Evolutionary conservation across 2,797 vertebrate species (phyloP).

Genomic region (Diglossa cyanea): DNA sequence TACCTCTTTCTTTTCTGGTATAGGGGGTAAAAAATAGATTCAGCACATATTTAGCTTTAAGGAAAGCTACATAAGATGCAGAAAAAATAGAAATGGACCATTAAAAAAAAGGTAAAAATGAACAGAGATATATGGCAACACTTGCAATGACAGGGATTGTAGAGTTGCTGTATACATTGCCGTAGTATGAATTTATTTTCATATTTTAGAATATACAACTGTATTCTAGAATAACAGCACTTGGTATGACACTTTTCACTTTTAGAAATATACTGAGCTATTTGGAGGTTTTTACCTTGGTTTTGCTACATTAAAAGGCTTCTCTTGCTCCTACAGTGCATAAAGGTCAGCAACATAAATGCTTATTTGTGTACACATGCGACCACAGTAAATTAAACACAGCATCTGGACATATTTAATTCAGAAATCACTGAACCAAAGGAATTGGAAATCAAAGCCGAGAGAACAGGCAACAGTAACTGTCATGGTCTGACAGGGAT

Average conservation of each 20-base stretch:
- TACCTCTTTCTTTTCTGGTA: neutral
- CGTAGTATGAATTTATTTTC: neutral
- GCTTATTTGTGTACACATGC: neutral
- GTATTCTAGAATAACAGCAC: neutral
- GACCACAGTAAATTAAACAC: neutral
- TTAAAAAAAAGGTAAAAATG: neutral
- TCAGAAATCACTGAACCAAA: conserved; percentile 39
- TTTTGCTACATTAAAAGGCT: neutral
- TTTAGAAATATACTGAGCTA: neutral
- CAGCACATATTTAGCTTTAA: neutral
- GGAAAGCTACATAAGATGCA: neutral
- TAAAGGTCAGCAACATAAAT: neutral
- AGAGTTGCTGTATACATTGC: neutral
- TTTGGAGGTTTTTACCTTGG: neutral
- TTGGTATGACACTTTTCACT: neutral
- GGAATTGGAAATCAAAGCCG: conserved; percentile 32
- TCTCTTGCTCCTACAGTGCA: neutral
- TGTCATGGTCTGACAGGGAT: neutral
- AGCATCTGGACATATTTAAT: conserved; percentile 44
- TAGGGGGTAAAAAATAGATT: neutral
- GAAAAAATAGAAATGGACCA: neutral
- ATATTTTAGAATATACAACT: neutral
- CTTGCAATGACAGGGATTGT: neutral
- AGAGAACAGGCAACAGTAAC: neutral
- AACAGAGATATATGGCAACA: neutral